These are phyloP conservation scores for Drosophila triauraria DNA, from an alignment of 1,140 invertebrate genomes.

Conservation along the genomic window DNA sequence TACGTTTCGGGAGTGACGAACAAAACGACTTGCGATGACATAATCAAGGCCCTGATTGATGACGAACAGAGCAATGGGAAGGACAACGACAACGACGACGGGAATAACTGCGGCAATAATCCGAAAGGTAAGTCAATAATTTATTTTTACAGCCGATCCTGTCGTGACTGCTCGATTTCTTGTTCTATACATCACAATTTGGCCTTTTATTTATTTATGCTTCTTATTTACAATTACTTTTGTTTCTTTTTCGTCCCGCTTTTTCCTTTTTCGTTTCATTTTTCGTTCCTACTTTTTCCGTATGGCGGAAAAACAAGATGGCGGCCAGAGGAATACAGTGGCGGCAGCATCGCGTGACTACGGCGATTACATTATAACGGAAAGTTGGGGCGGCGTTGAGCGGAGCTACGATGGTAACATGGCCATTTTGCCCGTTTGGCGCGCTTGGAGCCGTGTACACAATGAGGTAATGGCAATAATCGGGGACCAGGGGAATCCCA, in stretches of 20 bases:
- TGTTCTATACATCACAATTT: slow-evolving; percentile 22
- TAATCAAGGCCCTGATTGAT: slow-evolving; percentile 85
- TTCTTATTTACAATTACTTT: slow-evolving; percentile 61
- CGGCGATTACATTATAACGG: slow-evolving; percentile 85
- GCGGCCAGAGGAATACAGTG: slow-evolving; percentile 43
- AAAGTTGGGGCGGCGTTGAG: slow-evolving; percentile 84
- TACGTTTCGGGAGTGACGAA: slow-evolving; percentile 83
- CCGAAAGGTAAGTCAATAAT: slow-evolving; percentile 59
- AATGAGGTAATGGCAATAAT: slow-evolving; percentile 78
- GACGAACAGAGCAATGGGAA: slow-evolving; percentile 68
- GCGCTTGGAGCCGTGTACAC: slow-evolving; percentile 84
- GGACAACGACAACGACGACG: slow-evolving; percentile 16
- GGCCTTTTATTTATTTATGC: slow-evolving; percentile 60
- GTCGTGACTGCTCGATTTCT: slow-evolving; percentile 39
- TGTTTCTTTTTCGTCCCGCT: slow-evolving; percentile 21
- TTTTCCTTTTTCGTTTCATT: slow-evolving; percentile 31
- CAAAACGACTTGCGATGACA: slow-evolving; percentile 84
- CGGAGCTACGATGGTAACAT: slow-evolving; percentile 84
- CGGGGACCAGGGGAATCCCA: slow-evolving; percentile 46
- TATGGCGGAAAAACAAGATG: slow-evolving; percentile 69
- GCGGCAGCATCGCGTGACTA: slow-evolving; percentile 82
- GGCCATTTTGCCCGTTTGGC: slow-evolving; percentile 84
- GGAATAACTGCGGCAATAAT: slow-evolving; percentile 49
- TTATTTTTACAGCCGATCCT: slow-evolving; percentile 19
- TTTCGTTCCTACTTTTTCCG: slow-evolving; percentile 27